These are phyloP conservation scores for Pardosa pseudoannulata DNA, from an alignment of 2,888 invertebrate species.

Conservation along the genomic window DNA sequence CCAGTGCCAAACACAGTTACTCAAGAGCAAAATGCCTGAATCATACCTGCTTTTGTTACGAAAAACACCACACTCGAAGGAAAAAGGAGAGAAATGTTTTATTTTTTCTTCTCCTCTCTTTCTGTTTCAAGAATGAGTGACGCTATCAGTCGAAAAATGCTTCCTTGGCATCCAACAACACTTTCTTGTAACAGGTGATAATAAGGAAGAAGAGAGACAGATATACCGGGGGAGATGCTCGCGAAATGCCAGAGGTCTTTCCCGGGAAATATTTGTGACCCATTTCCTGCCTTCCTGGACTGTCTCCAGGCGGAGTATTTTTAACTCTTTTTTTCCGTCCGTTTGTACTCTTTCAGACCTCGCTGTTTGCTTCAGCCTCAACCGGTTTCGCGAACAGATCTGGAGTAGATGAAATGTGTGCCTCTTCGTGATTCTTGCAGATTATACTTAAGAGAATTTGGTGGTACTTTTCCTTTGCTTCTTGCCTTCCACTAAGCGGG, in stretches of 20 bases:
- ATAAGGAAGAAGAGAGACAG: background rate
- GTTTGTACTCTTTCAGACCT: background rate
- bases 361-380: background rate
- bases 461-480: no score
- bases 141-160: background rate
- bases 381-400: background rate
- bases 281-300: slow-evolving; percentile 49
- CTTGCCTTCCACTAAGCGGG: no score
- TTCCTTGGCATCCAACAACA: background rate
- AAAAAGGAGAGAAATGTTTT: no score
- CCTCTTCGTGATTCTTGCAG: background rate
- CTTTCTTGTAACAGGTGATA: background rate
- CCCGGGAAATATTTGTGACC: slow-evolving; percentile 52
- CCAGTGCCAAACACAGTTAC: no score
- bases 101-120: no score
- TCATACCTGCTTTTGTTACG: no score
- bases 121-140: background rate
- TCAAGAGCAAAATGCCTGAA: no score
- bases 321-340: slow-evolving; percentile 18
- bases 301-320: slow-evolving; percentile 48
- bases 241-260: slow-evolving; percentile 28
- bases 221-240: background rate
- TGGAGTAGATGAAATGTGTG: background rate
- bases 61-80: no score
- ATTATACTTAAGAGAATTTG: background rate